Conservation (phyloP, 2,797 vertebrate species). For the Lerista edwardsae region DNA sequence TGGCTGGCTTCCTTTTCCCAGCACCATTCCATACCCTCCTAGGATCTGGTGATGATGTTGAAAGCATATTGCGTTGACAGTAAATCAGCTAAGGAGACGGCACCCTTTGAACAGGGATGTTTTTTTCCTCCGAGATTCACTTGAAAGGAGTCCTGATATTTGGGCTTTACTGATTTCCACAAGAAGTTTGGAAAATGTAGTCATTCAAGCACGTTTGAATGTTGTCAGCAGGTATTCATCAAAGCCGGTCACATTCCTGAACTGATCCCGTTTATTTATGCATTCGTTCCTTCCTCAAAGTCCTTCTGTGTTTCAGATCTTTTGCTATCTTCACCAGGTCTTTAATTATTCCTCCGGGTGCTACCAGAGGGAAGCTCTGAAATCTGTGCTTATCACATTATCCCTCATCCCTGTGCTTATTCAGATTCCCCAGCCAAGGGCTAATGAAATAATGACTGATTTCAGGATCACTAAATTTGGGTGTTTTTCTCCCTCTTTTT, state of each 20-base stretch:
- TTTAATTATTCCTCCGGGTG: conserved; percentile 56
- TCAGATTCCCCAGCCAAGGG: conserved; percentile 31
- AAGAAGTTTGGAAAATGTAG: conserved; percentile 22
- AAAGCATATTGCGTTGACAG: background rate
- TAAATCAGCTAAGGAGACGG: conserved; percentile 9
- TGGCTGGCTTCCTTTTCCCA: background rate
- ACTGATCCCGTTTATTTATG: conserved; percentile 46
- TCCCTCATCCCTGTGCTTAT: too few relatives aligned
- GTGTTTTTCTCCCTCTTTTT: conserved; percentile 10
- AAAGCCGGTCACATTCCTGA: conserved; percentile 59
- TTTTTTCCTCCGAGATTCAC: conserved; percentile 40
- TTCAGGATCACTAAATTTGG: background rate
- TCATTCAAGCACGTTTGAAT: conserved; percentile 47
- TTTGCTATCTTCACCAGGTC: conserved; percentile 41
- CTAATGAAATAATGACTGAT: conserved; percentile 51
- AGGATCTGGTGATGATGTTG: background rate
- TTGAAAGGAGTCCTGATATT: conserved; percentile 53
- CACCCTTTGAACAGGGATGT: conserved; percentile 38
- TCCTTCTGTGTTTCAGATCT: conserved; percentile 43
- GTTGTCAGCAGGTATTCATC: conserved; percentile 58
- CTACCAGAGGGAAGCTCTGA: conserved; percentile 45
- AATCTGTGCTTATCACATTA: conserved; percentile 51
- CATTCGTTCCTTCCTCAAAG: conserved; percentile 45
- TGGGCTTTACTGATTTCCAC: conserved; percentile 48
- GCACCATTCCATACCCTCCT: conserved; percentile 6